phyloP scores from a whole-genome alignment of 1,140 invertebrate species.

The Lasioglossum albipes region DNA sequence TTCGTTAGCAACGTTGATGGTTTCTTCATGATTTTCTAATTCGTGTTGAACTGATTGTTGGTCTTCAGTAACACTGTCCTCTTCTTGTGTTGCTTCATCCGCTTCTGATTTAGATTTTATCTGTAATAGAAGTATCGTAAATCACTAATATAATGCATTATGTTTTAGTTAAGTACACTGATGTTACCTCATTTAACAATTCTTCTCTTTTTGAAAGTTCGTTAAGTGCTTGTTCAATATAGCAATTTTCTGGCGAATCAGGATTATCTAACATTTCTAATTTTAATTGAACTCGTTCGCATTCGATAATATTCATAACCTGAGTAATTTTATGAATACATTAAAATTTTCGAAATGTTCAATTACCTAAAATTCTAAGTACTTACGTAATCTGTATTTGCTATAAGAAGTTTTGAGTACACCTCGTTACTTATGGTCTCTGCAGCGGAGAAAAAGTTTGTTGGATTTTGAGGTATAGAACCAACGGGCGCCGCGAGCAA shows the following conservation, averaged over 20 bases:
- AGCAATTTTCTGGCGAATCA: slow-evolving; percentile 90
- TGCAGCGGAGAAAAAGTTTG: slow-evolving; percentile 77
- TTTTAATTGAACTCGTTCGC: slow-evolving; percentile 86
- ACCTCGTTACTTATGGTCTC: slow-evolving; percentile 78
- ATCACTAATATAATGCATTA: neutral
- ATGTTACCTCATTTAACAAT: slow-evolving; percentile 50
- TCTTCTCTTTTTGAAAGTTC: slow-evolving; percentile 81
- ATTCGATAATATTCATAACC: slow-evolving; percentile 85
- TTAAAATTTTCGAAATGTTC: slow-evolving; percentile 2
- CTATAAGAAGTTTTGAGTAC: slow-evolving; percentile 90
- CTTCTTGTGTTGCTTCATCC: neutral
- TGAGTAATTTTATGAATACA: slow-evolving; percentile 52
- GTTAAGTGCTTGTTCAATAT: slow-evolving; percentile 89
- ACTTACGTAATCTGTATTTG: slow-evolving; percentile 83
- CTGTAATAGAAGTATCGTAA: neutral
- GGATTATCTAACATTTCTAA: slow-evolving; percentile 84
- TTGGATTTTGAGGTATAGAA: slow-evolving; percentile 58
- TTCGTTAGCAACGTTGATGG: neutral
- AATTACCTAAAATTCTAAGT: neutral
- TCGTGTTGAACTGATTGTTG: slow-evolving; percentile 16
- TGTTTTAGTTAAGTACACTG: slow-evolving; percentile 19
- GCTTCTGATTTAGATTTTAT: slow-evolving; percentile 15
- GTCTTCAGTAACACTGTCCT: slow-evolving; percentile 14
- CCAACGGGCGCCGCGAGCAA: slow-evolving; percentile 86
- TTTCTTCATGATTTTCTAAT: slow-evolving; percentile 12